Evolutionary conservation across 2,888 invertebrate species (phyloP).

Genomic region (Lypha dubia): DNA sequence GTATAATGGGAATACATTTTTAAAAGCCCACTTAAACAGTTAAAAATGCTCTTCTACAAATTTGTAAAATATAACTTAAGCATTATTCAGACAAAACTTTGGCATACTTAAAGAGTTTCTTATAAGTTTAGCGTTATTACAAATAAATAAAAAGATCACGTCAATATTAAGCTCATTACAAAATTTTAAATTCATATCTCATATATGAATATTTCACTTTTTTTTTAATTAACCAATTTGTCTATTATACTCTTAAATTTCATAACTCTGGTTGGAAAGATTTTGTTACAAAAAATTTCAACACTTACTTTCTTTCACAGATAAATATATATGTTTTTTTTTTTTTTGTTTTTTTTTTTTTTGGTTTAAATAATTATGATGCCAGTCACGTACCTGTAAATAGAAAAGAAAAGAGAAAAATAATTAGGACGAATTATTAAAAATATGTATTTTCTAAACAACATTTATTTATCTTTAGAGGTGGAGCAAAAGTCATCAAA

Average conservation of each 20-base stretch:
- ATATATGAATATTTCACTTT: not conserved
- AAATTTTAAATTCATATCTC: not conserved
- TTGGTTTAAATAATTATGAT: not conserved
- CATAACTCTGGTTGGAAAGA: not conserved
- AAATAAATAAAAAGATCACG: not conserved
- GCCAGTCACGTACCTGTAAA: slow-evolving; percentile 25
- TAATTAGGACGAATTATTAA: not conserved
- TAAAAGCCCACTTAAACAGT: too few species aligned
- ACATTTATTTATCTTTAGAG: not conserved
- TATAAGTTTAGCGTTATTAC: not conserved
- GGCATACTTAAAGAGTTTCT: too few species aligned
- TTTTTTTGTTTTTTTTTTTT: too few species aligned
- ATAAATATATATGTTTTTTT: too few species aligned
- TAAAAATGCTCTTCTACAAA: too few species aligned
- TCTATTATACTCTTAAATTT: not conserved
- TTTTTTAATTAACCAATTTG: not conserved
- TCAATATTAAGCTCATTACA: not conserved
- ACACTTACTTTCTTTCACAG: not conserved
- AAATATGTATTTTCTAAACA: not conserved
- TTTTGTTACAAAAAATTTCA: not conserved
- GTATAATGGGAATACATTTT: too few species aligned
- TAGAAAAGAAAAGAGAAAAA: slow-evolving; percentile 4
- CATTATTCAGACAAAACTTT: too few species aligned
- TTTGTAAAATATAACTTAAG: too few species aligned
- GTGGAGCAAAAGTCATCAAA: not conserved